These are phyloP conservation scores for Cryptocheilus praepositus DNA, from an alignment of 2,888 invertebrate species.

Conservation along the genomic window DNA sequence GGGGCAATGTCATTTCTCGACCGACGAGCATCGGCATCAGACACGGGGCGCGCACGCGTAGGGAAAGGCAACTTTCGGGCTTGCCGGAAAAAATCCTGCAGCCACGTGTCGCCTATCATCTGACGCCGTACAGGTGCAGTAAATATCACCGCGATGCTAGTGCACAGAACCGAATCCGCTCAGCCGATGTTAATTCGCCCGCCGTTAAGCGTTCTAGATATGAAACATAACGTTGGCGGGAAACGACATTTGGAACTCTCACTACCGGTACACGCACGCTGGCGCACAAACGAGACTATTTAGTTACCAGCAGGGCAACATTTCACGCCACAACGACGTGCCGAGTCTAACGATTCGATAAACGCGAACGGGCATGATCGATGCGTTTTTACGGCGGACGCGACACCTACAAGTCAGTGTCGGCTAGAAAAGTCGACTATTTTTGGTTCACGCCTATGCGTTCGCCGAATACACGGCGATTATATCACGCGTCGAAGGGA, in stretches of 20 bases:
- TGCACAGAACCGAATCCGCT: background rate
- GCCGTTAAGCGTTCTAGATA: background rate
- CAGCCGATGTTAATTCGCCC: background rate
- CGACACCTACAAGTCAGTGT: conserved; percentile 23
- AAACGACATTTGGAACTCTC: conserved; percentile 35
- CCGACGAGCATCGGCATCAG: too few relatives aligned
- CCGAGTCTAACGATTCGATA: conserved; percentile 35
- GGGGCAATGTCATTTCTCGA: too few relatives aligned
- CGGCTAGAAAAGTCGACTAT: background rate
- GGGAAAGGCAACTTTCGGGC: conserved; percentile 31
- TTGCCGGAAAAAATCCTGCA: conserved; percentile 18
- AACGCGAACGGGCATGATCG: conserved; percentile 32
- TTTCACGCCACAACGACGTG: conserved; percentile 41
- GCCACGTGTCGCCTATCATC: too few relatives aligned
- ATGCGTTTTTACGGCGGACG: conserved; percentile 21
- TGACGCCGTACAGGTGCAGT: too few relatives aligned
- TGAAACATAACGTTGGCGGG: background rate
- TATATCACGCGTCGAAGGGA: background rate
- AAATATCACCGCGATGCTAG: conserved; percentile 3
- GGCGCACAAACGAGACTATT: conserved; percentile 32
- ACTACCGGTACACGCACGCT: conserved; percentile 30
- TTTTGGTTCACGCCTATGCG: background rate
- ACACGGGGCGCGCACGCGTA: too few relatives aligned
- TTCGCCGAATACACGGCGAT: background rate
- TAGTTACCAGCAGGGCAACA: conserved; percentile 32